phyloP scores from a whole-genome alignment of 2,888 invertebrate species.

The Melanophora roralis region DNA sequence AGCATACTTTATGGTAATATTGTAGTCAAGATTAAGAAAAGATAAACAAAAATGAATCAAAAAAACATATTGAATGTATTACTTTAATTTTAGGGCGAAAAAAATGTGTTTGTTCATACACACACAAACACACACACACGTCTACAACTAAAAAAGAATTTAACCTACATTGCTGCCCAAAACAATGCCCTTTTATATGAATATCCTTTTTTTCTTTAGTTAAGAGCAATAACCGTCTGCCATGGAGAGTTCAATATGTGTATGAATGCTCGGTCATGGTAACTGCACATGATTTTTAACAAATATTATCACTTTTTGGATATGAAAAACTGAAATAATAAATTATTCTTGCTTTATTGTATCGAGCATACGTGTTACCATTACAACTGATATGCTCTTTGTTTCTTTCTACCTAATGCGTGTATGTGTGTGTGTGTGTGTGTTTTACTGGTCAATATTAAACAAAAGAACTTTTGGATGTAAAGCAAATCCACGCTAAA shows the following conservation, averaged over 20 bases:
- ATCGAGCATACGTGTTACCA: conserved; percentile 31
- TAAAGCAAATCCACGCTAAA: conserved; percentile 16
- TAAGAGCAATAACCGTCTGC: conserved; percentile 47
- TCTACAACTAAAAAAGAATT: conserved; percentile 35
- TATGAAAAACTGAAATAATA: conserved; percentile 11
- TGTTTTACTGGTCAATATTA: conserved; percentile 32
- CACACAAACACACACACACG: too few relatives aligned
- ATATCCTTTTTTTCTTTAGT: conserved; percentile 4
- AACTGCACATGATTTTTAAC: not conserved
- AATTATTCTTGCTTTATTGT: conserved; percentile 32
- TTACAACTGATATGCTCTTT: conserved; percentile 37
- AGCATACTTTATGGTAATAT: not conserved
- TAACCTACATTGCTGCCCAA: conserved; percentile 34
- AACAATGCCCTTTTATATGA: conserved; percentile 34
- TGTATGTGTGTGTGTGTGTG: not conserved
- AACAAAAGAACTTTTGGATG: conserved; percentile 37
- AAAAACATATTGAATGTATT: conserved; percentile 20
- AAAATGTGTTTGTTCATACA: too few relatives aligned
- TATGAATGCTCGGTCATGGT: not conserved
- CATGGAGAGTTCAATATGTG: conserved; percentile 35
- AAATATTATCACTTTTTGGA: conserved; percentile 13
- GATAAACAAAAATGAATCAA: not conserved
- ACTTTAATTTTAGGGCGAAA: conserved; percentile 17
- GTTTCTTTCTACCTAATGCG: not conserved
- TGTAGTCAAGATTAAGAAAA: not conserved